Evolutionary conservation across 2,888 invertebrate species (phyloP).

Genomic region (Iselma pallidipennis): DNA sequence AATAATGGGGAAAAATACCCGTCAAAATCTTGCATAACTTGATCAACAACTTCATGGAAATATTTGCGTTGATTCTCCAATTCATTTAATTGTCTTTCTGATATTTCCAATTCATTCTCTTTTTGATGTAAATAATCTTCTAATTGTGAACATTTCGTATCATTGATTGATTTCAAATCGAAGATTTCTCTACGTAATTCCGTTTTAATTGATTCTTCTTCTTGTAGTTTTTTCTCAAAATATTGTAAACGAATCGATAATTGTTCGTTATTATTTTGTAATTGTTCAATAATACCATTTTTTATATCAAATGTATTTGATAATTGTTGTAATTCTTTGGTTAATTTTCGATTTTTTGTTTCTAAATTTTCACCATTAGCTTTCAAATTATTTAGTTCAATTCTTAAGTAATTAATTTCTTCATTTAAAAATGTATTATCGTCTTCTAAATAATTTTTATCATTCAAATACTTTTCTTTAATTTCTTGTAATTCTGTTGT

Average conservation of each 20-base stretch:
- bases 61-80: neutral
- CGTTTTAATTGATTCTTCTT: neutral
- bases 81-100: neutral
- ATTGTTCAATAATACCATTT: neutral
- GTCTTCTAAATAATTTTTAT: too few relatives aligned
- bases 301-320: neutral
- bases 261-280: neutral
- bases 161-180: neutral
- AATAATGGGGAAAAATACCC: neutral
- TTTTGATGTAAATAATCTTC: neutral
- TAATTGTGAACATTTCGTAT: neutral
- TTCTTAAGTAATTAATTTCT: neutral
- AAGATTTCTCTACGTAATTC: neutral
- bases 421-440: neutral
- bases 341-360: neutral
- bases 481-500: neutral
- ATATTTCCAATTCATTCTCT: neutral
- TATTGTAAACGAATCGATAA: neutral
- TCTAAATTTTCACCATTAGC: neutral
- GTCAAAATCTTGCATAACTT: neutral
- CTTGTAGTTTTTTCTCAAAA: neutral
- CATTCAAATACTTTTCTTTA: neutral
- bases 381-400: neutral
- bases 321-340: neutral
- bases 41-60: neutral